Base-by-base conservation (phyloP, 92 coral and sea anemone species). In the Parazoanthus swiftii region DNA sequence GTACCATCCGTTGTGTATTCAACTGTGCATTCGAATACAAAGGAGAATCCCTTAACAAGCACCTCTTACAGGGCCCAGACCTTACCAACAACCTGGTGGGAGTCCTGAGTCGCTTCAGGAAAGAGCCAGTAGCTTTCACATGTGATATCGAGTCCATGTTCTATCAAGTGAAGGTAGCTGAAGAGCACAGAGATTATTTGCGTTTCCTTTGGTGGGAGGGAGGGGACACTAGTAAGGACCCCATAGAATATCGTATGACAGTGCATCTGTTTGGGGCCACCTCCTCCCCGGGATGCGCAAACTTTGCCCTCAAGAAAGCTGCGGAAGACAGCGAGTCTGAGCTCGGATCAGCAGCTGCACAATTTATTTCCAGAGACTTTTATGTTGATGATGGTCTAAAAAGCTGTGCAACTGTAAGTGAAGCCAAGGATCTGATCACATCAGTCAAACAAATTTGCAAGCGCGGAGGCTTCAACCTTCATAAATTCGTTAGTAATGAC, bases 131-230 rank as follows among this genome's bases (percentile, higher is more conserved):
- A 14, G 89, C 74, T 67, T n/a, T 86, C 58, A 74, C 74, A 42
- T 86, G 88, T 26, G 74, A 51, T 82, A 46, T 46, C 7, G 51
- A 46, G 8, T 8, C 9, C 5, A 46, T 46, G 51, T 46, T 46
- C 8, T 10, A 46, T 4, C 51, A 46, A 10, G 8, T 46, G 5
- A 6, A 46, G 8, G 51, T 46, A 8, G 8, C 6, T 46, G 74
- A 44, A 16, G 89, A 75, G 26, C 81, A 76, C 58, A 44, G 89
- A 6, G 82, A 86, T 46, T 74, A 26, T 18, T 71, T 86, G 21
- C 89, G 89, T 42, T 86, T 74, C 81, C 89, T 86, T 23, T 89
- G 91, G 88, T 89, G 91, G 91, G 88, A 82, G 56, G 67, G 68
- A 21, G 66, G 70, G 25, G 72, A 82, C 54, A 46, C 50, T 33